These are phyloP conservation scores for Aquatica leii DNA, from an alignment of 2,888 invertebrate species.

Conservation along the genomic window DNA sequence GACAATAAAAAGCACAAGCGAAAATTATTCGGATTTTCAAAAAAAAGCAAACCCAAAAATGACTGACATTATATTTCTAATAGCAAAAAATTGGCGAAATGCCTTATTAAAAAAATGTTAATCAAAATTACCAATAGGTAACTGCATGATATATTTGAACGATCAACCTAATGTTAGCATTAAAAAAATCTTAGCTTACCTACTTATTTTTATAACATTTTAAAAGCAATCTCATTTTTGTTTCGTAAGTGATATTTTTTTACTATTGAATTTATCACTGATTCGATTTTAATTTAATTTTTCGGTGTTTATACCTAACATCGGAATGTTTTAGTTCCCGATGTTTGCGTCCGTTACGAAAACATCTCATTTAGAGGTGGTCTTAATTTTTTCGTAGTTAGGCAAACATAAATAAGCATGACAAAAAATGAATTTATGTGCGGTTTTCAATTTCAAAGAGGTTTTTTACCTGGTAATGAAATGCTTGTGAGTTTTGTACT, in stretches of 20 bases:
- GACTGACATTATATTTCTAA: constrained; percentile 33
- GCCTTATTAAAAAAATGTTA: constrained; percentile 4
- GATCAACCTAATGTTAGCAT: background rate
- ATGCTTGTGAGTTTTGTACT: constrained; percentile 15
- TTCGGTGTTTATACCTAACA: constrained; percentile 9
- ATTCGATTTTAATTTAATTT: constrained; percentile 5
- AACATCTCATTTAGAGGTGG: too few relatives aligned
- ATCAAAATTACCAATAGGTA: background rate
- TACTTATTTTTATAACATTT: background rate
- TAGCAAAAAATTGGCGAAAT: constrained; percentile 25
- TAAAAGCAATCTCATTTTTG: constrained; percentile 4
- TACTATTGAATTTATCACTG: background rate
- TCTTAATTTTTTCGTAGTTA: background rate
- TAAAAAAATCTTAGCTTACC: too few relatives aligned
- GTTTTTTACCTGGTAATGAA: constrained; percentile 8
- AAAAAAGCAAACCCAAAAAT: constrained; percentile 64
- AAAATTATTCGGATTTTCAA: constrained; percentile 66
- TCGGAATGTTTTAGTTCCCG: constrained; percentile 32
- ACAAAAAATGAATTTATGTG: background rate
- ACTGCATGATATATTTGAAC: constrained; percentile 6
- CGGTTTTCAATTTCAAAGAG: too few relatives aligned
- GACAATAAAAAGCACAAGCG: constrained; percentile 68
- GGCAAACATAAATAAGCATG: background rate
- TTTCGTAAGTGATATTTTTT: constrained; percentile 15
- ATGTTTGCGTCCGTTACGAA: constrained; percentile 6